These are phyloP conservation scores for Antheraea assamensis DNA, from an alignment of 2,888 invertebrate genomes.

Conservation along the genomic window DNA sequence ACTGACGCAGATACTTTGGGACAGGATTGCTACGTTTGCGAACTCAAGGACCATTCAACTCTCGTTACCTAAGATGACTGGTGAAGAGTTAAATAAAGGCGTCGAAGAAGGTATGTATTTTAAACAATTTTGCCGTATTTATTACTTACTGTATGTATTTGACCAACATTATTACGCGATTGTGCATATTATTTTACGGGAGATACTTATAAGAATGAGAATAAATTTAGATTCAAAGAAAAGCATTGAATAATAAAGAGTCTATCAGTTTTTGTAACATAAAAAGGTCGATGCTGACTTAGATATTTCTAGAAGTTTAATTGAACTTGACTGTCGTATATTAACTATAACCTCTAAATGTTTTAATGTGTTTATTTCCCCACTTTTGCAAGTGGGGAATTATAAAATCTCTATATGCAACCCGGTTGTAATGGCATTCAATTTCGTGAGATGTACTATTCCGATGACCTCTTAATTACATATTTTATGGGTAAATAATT, in stretches of 20 bases:
- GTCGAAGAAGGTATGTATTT: conserved; percentile 86
- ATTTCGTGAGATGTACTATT: neutral
- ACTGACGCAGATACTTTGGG: conserved; percentile 86
- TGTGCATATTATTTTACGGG: too few species aligned
- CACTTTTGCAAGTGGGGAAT: too few species aligned
- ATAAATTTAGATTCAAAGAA: too few species aligned
- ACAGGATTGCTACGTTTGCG: conserved; percentile 86
- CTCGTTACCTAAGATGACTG: conserved; percentile 87
- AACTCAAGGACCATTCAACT: conserved; percentile 90
- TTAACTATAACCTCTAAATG: neutral
- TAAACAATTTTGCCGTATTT: neutral
- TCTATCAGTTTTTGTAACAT: too few species aligned
- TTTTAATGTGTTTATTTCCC: too few species aligned
- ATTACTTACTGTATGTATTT: neutral
- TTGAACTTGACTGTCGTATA: neutral
- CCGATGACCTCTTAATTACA: neutral
- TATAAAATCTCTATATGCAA: too few species aligned
- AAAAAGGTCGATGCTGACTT: too few species aligned
- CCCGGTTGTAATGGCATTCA: too few species aligned
- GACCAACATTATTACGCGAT: too few species aligned
- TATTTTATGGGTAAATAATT: neutral
- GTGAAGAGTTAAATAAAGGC: conserved; percentile 85
- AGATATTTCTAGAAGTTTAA: too few species aligned
- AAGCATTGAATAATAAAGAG: too few species aligned
- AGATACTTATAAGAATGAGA: too few species aligned